Conservation (phyloP, 2,888 invertebrate genomes). For the Cheilosia variabilis region DNA sequence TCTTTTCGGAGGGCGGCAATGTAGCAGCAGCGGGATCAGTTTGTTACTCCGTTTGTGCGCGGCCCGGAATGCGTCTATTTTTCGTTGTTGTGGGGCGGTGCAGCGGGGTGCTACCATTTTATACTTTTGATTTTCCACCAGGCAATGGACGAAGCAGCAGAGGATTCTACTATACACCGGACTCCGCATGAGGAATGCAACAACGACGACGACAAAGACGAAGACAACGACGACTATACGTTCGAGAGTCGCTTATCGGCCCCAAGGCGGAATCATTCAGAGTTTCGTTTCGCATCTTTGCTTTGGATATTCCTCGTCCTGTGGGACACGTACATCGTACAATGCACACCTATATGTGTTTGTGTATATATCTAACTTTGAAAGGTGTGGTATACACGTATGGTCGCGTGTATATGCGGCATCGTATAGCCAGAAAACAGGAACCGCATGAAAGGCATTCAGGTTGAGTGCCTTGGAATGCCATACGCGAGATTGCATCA, state of each 20-base stretch:
- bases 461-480: slow-evolving; percentile 75
- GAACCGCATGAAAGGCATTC: slow-evolving; percentile 72
- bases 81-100: slow-evolving; percentile 34
- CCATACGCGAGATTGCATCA: slow-evolving; percentile 73
- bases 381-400: slow-evolving; percentile 64
- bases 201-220: slow-evolving; percentile 43
- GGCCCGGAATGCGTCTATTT: slow-evolving; percentile 73
- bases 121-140: slow-evolving; percentile 73
- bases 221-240: slow-evolving; percentile 29
- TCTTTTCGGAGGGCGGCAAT: slow-evolving; percentile 74
- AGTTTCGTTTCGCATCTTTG: slow-evolving; percentile 69
- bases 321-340: slow-evolving; percentile 65
- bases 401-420: slow-evolving; percentile 37
- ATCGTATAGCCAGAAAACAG: slow-evolving; percentile 53
- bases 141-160: slow-evolving; percentile 43
- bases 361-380: slow-evolving; percentile 1
- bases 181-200: slow-evolving; percentile 66
- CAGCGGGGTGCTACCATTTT: slow-evolving; percentile 31
- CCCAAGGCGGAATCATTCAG: slow-evolving; percentile 74
- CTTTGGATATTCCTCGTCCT: slow-evolving; percentile 74
- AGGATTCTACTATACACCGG: slow-evolving; percentile 43
- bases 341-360: not conserved
- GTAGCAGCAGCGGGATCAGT: slow-evolving; percentile 70
- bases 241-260: slow-evolving; percentile 59
- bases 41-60: slow-evolving; percentile 72